A percentile compares a stretch with the other conserved stretches of the same genome.
Conservation (phyloP, 2,888 invertebrate genomes). For the Caenorhabditis becei region DNA sequence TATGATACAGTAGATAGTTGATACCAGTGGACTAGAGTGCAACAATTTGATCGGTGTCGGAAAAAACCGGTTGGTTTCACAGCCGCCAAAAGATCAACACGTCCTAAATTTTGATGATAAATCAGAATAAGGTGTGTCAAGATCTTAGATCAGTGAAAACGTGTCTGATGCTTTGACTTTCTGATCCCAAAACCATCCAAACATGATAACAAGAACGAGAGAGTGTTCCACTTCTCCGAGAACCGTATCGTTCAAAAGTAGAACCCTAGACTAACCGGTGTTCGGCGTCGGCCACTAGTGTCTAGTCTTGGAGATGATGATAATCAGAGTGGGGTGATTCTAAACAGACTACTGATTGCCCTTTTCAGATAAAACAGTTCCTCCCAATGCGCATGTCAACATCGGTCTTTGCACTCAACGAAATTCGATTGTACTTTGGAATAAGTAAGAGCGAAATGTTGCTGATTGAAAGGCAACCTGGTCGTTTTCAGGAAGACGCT, state of each 20-base stretch:
- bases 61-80: constrained; percentile 26
- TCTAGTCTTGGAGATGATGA: constrained; percentile 20
- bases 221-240: constrained; percentile 6
- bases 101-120: constrained; percentile 34
- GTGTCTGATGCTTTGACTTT: constrained; percentile 36
- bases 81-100: constrained; percentile 32
- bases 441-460: constrained; percentile 83
- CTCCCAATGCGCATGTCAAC: constrained; percentile 40
- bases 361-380: constrained; percentile 43
- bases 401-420: constrained; percentile 91
- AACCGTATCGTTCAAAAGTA: constrained; percentile 18
- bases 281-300: constrained; percentile 26
- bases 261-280: constrained; percentile 20
- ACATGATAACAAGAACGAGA: constrained; percentile 18
- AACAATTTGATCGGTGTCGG: constrained; percentile 26
- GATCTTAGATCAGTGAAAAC: constrained; percentile 13
- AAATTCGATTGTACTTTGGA: constrained; percentile 91
- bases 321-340: constrained; percentile 20
- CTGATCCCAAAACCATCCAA: constrained; percentile 12
- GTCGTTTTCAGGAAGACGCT: constrained; percentile 41
- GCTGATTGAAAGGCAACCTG: background rate
- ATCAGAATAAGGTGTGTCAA: constrained; percentile 16
- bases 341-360: constrained; percentile 4
- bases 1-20: too few relatives aligned
- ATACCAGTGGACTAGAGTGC: background rate